Conservation (phyloP, 2,113 vertebrate genomes). For the Asarcornis scutulata region DNA sequence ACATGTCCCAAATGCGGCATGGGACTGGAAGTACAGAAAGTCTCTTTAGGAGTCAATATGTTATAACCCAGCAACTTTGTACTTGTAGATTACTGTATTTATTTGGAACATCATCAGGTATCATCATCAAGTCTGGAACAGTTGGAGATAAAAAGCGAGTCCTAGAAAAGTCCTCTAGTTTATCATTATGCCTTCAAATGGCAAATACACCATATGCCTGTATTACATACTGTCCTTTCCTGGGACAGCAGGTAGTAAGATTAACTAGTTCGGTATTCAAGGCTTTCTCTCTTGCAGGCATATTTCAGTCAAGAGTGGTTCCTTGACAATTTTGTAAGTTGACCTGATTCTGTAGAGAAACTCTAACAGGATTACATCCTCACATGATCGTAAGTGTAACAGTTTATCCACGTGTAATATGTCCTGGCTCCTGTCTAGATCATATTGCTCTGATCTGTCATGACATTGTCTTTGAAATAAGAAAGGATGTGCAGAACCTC, state of each 20-base stretch:
- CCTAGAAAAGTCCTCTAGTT: neutral
- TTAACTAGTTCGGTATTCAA: neutral
- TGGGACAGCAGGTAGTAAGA: neutral
- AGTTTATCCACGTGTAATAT: constrained; percentile 43
- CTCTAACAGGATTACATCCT: constrained; percentile 65
- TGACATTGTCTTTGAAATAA: constrained; percentile 31
- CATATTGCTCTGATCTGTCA: neutral
- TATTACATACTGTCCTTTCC: neutral
- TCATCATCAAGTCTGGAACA: neutral
- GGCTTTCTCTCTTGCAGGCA: neutral
- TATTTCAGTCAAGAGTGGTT: neutral
- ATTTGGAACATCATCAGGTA: neutral
- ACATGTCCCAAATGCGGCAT: neutral
- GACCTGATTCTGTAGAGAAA: constrained; percentile 47
- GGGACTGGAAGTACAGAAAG: neutral
- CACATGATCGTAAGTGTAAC: constrained; percentile 43
- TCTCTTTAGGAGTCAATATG: neutral
- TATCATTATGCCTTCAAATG: neutral
- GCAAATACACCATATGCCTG: neutral
- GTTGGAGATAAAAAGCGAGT: neutral
- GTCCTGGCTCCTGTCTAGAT: constrained; percentile 41
- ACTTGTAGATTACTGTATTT: neutral
- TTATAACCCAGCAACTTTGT: neutral
- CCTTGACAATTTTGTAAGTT: constrained; percentile 55
- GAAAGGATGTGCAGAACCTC: neutral